A percentile compares a stretch with the other conserved stretches of the same genome.
These are phyloP conservation scores for Kobus ellipsiprymnus DNA, from an alignment of 2,113 vertebrate species.

Conservation along the genomic window DNA sequence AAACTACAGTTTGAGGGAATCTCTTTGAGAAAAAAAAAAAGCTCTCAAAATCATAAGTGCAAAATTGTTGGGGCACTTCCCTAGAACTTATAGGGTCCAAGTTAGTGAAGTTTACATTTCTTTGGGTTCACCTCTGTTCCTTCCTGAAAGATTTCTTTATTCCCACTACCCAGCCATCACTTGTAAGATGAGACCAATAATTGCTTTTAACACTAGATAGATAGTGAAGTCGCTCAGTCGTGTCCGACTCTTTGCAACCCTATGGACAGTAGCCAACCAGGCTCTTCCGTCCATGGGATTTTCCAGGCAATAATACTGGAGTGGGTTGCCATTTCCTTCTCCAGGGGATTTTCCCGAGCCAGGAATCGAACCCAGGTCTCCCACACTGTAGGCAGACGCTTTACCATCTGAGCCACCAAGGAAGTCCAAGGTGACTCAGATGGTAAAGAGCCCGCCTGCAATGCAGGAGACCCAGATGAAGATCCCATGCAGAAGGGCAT, in stretches of 20 bases:
- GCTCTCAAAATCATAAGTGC: neutral
- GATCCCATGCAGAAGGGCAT: neutral
- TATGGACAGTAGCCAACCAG: no score
- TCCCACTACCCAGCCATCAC: neutral
- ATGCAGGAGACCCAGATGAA: neutral
- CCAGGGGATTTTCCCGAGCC: no score
- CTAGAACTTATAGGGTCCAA: neutral
- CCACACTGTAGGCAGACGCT: no score
- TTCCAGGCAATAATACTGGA: no score
- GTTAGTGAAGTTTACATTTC: neutral
- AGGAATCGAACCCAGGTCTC: no score
- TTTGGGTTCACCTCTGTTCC: neutral
- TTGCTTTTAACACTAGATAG: neutral
- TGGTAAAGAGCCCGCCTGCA: neutral
- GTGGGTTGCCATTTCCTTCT: no score
- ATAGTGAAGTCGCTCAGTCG: no score
- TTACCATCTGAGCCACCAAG: no score
- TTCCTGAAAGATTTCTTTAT: neutral
- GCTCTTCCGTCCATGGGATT: no score
- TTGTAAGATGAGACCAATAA: neutral
- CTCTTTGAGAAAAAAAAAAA: conserved; percentile 8
- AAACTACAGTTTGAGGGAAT: neutral
- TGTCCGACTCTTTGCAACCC: no score
- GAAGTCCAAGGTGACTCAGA: neutral
- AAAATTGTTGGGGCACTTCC: neutral